Evolutionary conservation across 2,113 vertebrate genomes (phyloP), one percentile per base, ranked within the genome.

Genomic region (Nerophis lumbriciformis): DNA sequence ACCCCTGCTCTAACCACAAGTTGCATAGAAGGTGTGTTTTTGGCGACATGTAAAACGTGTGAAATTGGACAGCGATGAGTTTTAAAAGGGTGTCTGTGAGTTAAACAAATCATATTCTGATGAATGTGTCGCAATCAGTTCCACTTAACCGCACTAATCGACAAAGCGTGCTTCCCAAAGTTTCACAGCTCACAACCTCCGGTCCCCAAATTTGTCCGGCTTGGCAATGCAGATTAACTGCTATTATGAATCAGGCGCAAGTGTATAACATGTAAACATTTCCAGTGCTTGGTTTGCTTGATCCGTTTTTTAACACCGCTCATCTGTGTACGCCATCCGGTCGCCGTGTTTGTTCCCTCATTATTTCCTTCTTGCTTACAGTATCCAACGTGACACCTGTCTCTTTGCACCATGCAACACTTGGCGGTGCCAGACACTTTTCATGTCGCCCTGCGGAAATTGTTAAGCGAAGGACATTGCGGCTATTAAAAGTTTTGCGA

Each of bases 91-190:
- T 50, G 63, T 42, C 44, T 48, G 35, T 61, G 76, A 48, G 65
- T 63, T 58, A 11, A 63, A 52, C 52, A 53, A 70, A 78, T 69
- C 15, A 53, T 55, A 57, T 56, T 70, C 73, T 58, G 51, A 77
- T 75, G 60, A 81, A 64, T 64, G 63, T 63, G 69, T 72, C 60
- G 65, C 55, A 59, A 81, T 85, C 69, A 66, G 66, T 78, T 82
- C 64, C 59, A 72, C 71, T 72, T 66, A 63, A 38, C 44, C 47
- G 69, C 56, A 15, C 61, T 73, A 72, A 70, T 64, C 56, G 19
- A 84, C 47, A 77, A 71, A 76, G n/a, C 74, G 58, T 72, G 54
- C 69, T 74, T 66, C 15, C 15, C 15, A 52, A 21, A 68, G 68
- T 81, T 67, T 64, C 68, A 67, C 47, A 5, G 50, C 45, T 38